Conservation (phyloP, 1,140 invertebrate species). For the Liolophura sinensis region DNA sequence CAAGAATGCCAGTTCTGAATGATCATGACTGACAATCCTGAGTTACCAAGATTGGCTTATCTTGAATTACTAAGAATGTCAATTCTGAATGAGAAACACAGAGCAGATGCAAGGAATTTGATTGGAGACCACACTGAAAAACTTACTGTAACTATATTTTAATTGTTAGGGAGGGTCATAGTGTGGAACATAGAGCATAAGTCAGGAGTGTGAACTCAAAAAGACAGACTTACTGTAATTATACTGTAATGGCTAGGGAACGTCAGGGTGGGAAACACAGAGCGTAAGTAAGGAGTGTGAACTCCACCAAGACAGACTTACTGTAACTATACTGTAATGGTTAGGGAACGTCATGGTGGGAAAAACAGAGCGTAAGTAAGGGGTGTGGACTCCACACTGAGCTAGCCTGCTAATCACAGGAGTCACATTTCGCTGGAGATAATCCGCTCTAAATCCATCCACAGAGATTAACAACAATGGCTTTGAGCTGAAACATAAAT, state of each 20-base stretch:
- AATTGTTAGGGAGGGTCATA: constrained; percentile 81
- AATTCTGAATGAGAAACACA: no score
- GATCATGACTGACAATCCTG: no score
- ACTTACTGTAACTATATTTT: constrained; percentile 70
- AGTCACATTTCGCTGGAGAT: constrained; percentile 63
- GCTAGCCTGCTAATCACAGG: constrained; percentile 63
- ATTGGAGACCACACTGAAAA: background rate
- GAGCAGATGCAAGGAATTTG: no score
- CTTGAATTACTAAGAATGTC: no score
- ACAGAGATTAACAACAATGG: constrained; percentile 69
- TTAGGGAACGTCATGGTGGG: constrained; percentile 80
- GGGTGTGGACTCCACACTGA: constrained; percentile 63
- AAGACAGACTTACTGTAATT: constrained; percentile 63
- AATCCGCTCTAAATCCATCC: constrained; percentile 74
- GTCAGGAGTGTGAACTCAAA: constrained; percentile 66
- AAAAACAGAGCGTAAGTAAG: constrained; percentile 70
- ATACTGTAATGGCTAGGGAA: constrained; percentile 81
- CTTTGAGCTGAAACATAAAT: no score
- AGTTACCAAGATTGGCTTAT: no score
- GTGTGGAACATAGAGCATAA: constrained; percentile 71
- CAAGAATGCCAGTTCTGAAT: no score
- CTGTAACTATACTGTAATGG: constrained; percentile 76
- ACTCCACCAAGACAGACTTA: constrained; percentile 61
- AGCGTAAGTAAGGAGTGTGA: constrained; percentile 66
- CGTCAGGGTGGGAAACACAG: constrained; percentile 75